Evolutionary conservation across 92 coral and sea anemone species (phyloP), one percentile per base, ranked within the genome.

Genomic region (Parazoanthus darwini): DNA sequence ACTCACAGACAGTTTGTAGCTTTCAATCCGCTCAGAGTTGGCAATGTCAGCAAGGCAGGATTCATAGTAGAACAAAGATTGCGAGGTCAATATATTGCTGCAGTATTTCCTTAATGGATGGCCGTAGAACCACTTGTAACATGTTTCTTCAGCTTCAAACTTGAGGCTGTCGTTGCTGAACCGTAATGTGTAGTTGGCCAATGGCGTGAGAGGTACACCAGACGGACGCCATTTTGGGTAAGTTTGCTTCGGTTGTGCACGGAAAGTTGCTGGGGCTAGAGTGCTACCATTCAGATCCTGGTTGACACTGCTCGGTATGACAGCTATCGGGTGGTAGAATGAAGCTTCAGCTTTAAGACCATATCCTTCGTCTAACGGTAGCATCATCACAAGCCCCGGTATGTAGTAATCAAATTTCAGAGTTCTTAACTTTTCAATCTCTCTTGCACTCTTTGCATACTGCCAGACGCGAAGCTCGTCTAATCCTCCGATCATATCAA

Each of bases 401-500:
- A 72, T 46, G 86, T 90, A 90, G 78, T 78, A 78, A 43, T 88
- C 90, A 82, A 72, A 77, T 79, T 92, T 92, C 68, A 42, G 58
- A 36, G 37, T 38, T 80, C 83, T 90, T 23, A 81, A 44, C 29
- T 29, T 42, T 74, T 81, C 42, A 51, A 92, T 88, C 74, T 88
- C 91, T 78, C 88, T 76, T 23, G 80, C 88, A 33, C 51, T 90
- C 58, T 85, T 91, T 68, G 93, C 92, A 85, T 82, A 90, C 74
- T 92, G 94, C 94, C 94, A 92, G 10, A 92, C 48, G 8, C 91
- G 94, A 56, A 92, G 81, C 75, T 92, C 94, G 78, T 92, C 94
- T 38, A 92, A 75, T 13, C 74, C 91, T 6, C 92, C 85, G 54
- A 15, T 85, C 42, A 92, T 81, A 58, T 88, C 79, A 66, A 75